Evolutionary conservation across 92 coral and sea anemone species (phyloP).

Genomic region (Bergia sp.): DNA sequence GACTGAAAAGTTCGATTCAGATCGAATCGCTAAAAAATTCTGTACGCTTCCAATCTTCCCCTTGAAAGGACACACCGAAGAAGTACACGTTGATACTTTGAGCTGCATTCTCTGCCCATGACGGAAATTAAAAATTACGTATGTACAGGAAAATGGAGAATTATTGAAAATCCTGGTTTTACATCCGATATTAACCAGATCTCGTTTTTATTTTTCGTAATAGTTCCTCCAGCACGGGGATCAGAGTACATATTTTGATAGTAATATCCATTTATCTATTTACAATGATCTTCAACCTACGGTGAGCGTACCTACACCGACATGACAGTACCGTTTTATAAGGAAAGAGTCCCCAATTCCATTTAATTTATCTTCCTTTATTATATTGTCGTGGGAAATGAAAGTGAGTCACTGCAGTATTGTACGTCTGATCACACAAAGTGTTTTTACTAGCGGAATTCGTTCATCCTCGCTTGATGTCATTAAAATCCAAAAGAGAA

Average conservation of each 20-base stretch:
- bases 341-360: background rate
- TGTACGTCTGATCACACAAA: background rate
- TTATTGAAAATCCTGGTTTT: background rate
- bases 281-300: too few relatives aligned
- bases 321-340: too few relatives aligned
- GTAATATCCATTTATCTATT: too few relatives aligned
- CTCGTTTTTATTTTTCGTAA: background rate
- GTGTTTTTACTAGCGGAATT: background rate
- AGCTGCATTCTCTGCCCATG: background rate
- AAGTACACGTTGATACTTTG: background rate
- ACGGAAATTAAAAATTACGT: background rate
- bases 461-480: background rate
- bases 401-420: background rate
- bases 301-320: too few relatives aligned
- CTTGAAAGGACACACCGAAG: background rate
- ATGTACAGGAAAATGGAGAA: constrained; percentile 12
- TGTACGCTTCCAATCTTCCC: background rate
- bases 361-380: too few relatives aligned
- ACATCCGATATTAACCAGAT: background rate
- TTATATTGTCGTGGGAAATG: background rate
- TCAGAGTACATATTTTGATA: too few relatives aligned
- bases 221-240: background rate
- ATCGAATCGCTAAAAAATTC: background rate
- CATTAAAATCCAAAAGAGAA: too few relatives aligned
- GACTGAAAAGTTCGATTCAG: background rate